Evolutionary conservation across 2,888 invertebrate species (phyloP).

Genomic region (Hipparchia sbordonii): DNA sequence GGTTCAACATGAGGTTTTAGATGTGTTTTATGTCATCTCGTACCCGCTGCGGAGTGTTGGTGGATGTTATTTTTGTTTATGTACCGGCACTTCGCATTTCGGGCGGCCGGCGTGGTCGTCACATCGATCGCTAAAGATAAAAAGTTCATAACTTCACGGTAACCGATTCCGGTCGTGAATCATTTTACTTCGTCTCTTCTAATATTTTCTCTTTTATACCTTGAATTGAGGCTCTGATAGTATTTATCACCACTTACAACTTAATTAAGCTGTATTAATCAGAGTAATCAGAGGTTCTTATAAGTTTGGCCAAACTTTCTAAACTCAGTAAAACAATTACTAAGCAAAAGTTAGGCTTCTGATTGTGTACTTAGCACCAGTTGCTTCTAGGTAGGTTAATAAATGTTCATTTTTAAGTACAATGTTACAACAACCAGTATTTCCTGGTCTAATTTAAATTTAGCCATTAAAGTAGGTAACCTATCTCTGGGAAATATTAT

Average conservation of each 20-base stretch:
- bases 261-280: not conserved
- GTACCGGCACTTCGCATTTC: slow-evolving; percentile 52
- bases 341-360: not conserved
- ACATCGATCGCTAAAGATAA: slow-evolving; percentile 58
- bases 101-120: slow-evolving; percentile 48
- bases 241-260: not conserved
- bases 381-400: not conserved
- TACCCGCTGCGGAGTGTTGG: slow-evolving; percentile 42
- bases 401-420: not conserved
- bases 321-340: not conserved
- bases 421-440: not conserved
- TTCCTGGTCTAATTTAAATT: too few species aligned
- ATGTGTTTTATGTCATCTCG: slow-evolving; percentile 49
- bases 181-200: not conserved
- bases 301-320: slow-evolving; percentile 13
- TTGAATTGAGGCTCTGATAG: not conserved
- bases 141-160: slow-evolving; percentile 39
- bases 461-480: too few species aligned
- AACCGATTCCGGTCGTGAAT: slow-evolving; percentile 29
- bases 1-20: slow-evolving; percentile 51
- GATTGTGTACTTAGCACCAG: not conserved
- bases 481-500: too few species aligned
- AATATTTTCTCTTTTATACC: slow-evolving; percentile 4
- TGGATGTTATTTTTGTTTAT: slow-evolving; percentile 52
- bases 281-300: not conserved